Percentiles rank a stretch among this genome's conserved stretches.
Evolutionary conservation across 2,888 invertebrate species (phyloP).

Genomic region (Nephrotoma guestfalica): DNA sequence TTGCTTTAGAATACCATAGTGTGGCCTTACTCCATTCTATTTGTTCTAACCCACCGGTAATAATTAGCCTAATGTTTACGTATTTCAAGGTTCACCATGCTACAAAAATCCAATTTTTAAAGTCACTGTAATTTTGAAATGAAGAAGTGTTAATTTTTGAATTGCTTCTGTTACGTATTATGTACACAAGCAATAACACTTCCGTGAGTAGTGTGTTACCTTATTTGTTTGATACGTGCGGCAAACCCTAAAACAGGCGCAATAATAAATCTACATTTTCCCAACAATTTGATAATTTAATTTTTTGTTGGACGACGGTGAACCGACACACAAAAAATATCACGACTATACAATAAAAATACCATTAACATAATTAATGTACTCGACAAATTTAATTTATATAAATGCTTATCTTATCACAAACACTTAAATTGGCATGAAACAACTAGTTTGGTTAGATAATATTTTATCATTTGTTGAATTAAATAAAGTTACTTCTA

Average conservation of each 20-base stretch:
- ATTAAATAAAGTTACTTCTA: not conserved
- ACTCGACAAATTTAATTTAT: not conserved
- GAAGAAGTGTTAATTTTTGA: too few species aligned
- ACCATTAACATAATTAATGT: not conserved
- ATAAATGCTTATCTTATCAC: not conserved
- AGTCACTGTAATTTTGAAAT: too few species aligned
- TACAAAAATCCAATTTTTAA: too few species aligned
- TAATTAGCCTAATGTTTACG: too few species aligned
- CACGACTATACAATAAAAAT: not conserved
- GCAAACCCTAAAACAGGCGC: not conserved
- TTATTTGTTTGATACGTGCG: not conserved
- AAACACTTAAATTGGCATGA: not conserved
- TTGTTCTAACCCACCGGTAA: too few species aligned
- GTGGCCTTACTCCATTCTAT: too few species aligned
- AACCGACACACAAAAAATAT: not conserved
- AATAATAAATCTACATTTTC: not conserved
- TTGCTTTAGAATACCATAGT: too few species aligned
- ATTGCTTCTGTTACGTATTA: too few species aligned
- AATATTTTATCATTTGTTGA: not conserved
- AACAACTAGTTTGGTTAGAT: not conserved
- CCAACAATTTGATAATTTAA: not conserved
- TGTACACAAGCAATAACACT: too few species aligned
- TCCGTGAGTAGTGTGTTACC: not conserved
- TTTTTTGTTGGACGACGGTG: not conserved
- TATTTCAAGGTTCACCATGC: too few species aligned